Base-by-base conservation (phyloP, 1,140 invertebrate species). In the Pogonomyrmex barbatus region DNA sequence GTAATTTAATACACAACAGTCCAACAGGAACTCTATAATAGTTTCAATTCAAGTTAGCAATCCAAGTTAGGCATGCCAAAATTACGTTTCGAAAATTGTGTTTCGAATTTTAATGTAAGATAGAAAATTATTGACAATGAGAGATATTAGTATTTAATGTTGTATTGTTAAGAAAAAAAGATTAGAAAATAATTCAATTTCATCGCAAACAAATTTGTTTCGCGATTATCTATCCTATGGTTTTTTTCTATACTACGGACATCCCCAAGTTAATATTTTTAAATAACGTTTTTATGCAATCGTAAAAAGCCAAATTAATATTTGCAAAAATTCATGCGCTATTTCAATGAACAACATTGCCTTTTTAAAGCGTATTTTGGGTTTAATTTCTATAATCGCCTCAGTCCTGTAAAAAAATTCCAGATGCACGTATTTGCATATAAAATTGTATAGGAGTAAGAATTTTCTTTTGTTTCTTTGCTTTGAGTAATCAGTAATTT, bases 321-420 rank as follows among this genome's bases (percentile, higher is more conserved):
- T 14, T 54, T 68, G 8, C 77, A 10, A 81, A 78, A 79, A 2
- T 70, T 54, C 63, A 70, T 81, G 77, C 77, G 9, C 70, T 81
- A 45, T 42, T 81, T 9, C 42, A 24, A 6, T 36, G 0, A 70
- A 42, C 12, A 14, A 77, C 33, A 36, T 60, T 63, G 60, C 33
- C 10, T 65, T 81, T 81, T 42, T 42, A 36, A 36, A 70, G 63
- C 24, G 6, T 14, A 42, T 9, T 2, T 81, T 56, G 24, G 33
- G 4, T 68, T 54, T 24, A 70, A 39, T 70, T 81, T 14, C 24
- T 42, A 56, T 42, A 68, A 68, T 65, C 47, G 17, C 33, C 33
- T 79, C n/a, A 67, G 62, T 68, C 14, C 17, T 65, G 39, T 65
- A 52, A 5, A 58, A 75, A 39, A 39, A 36, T 52, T 12, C 6